Conservation (phyloP, 2,888 invertebrate species). For the Chalcosyrphus nemorum region DNA sequence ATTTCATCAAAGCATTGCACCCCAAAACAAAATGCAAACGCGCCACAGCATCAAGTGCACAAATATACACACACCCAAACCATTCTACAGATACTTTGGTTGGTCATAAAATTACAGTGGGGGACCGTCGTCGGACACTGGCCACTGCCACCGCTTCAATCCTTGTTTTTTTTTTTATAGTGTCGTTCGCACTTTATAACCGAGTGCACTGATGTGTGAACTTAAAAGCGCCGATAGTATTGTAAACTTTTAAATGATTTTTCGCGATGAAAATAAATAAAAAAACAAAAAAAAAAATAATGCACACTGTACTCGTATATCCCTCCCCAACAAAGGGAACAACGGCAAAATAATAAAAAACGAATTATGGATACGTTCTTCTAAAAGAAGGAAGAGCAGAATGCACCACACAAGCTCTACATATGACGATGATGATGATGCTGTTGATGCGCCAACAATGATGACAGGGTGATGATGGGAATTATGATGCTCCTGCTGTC, state of each 20-base stretch:
- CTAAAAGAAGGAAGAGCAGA: conserved; percentile 15
- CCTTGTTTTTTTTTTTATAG: conserved; percentile 31
- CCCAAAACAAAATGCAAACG: background rate
- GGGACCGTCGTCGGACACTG: conserved; percentile 4
- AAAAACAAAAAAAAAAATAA: conserved; percentile 35
- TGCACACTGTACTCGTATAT: background rate
- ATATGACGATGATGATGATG: conserved; percentile 49
- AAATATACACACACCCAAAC: background rate
- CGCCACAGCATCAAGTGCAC: background rate
- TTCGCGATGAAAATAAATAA: conserved; percentile 76
- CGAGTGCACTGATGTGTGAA: conserved; percentile 81
- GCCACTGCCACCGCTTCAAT: conserved; percentile 12
- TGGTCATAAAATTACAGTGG: conserved; percentile 44
- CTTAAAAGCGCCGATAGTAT: conserved; percentile 81
- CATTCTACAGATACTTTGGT: background rate
- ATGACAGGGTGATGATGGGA: conserved; percentile 53
- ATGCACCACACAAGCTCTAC: background rate
- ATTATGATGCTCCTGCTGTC: conserved; percentile 68
- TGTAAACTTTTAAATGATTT: conserved; percentile 78
- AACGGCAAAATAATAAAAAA: conserved; percentile 66
- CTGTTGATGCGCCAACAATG: conserved; percentile 57
- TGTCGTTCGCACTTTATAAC: conserved; percentile 76
- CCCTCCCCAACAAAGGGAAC: conserved; percentile 35
- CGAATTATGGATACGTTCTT: conserved; percentile 60
- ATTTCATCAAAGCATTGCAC: background rate